These are phyloP conservation scores for Dascillus cervinus DNA, from an alignment of 2,888 invertebrate species.

Conservation along the genomic window DNA sequence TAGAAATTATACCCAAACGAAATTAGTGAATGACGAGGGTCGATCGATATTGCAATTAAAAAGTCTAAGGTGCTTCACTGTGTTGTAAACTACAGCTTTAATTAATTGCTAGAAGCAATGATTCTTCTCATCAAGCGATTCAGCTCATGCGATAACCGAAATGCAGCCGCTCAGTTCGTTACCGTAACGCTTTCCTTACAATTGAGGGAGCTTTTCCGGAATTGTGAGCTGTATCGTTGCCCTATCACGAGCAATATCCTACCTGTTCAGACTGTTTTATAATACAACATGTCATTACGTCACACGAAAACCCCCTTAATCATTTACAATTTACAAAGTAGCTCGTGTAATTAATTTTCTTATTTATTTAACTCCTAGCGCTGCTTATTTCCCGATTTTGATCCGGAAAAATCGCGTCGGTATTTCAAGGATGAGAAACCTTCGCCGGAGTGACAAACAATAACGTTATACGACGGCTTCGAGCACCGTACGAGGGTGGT, in stretches of 20 bases:
- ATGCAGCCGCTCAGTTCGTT: constrained; percentile 12
- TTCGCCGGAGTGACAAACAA: constrained; percentile 5
- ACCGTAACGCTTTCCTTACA: constrained; percentile 1
- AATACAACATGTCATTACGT: constrained; percentile 17
- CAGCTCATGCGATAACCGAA: constrained; percentile 9
- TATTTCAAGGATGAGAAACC: neutral
- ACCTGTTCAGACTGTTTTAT: constrained; percentile 16
- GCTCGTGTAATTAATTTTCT: constrained; percentile 20
- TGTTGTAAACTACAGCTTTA: constrained; percentile 12
- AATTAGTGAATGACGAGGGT: no score
- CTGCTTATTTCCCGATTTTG: no score
- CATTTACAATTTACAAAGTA: constrained; percentile 21
- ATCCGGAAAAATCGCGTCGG: no score
- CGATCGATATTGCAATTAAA: constrained; percentile 25
- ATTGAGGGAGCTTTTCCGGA: constrained; percentile 4
- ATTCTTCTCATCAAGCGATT: constrained; percentile 11
- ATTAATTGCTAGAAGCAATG: constrained; percentile 16
- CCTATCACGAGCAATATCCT: constrained; percentile 17
- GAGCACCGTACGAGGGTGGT: constrained; percentile 17
- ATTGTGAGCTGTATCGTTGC: constrained; percentile 11
- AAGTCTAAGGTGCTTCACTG: constrained; percentile 19
- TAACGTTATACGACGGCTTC: constrained; percentile 18
- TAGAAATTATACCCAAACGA: no score
- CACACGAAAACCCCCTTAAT: constrained; percentile 19
- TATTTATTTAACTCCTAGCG: constrained; percentile 18